Conservation (phyloP, 1,140 invertebrate species). For the Ditylenchus dipsaci region DNA sequence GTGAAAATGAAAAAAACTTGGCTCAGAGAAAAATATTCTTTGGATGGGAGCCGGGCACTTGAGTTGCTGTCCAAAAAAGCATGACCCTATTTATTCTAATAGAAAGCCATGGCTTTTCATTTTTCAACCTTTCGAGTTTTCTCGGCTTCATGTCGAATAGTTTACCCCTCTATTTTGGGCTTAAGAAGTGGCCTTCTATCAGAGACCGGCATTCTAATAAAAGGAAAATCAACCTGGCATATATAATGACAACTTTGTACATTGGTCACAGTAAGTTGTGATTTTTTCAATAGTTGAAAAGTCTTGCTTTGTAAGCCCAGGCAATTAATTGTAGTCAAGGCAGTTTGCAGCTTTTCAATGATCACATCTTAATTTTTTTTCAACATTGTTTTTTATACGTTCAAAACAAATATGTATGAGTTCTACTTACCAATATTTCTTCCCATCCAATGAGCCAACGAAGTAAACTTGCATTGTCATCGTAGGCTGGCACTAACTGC, state of each 20-base stretch:
- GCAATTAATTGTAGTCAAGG: conserved; percentile 36
- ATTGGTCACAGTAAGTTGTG: conserved; percentile 36
- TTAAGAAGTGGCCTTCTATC: too few species aligned
- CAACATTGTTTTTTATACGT: neutral
- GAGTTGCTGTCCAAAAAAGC: too few species aligned
- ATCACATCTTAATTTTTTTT: conserved; percentile 39
- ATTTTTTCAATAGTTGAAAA: conserved; percentile 41
- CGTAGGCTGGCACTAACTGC: conserved; percentile 42
- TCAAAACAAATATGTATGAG: neutral
- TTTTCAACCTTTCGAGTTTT: too few species aligned
- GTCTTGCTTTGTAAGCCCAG: conserved; percentile 39
- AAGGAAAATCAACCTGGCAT: conserved; percentile 31
- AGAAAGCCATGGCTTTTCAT: too few species aligned
- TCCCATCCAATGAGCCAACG: conserved; percentile 51
- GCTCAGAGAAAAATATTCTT: too few species aligned
- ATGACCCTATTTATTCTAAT: too few species aligned
- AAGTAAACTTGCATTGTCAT: conserved; percentile 33
- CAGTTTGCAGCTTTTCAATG: conserved; percentile 37
- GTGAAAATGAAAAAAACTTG: too few species aligned
- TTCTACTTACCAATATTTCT: conserved; percentile 36
- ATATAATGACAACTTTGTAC: conserved; percentile 33
- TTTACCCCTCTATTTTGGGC: too few species aligned
- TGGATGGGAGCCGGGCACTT: too few species aligned
- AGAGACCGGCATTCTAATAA: too few species aligned
- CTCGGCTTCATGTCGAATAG: too few species aligned